Percentiles rank a stretch among this genome's conserved stretches.
These are phyloP conservation scores for Puntigrus tetrazona DNA, from an alignment of 2,113 vertebrate species.

Conservation along the genomic window DNA sequence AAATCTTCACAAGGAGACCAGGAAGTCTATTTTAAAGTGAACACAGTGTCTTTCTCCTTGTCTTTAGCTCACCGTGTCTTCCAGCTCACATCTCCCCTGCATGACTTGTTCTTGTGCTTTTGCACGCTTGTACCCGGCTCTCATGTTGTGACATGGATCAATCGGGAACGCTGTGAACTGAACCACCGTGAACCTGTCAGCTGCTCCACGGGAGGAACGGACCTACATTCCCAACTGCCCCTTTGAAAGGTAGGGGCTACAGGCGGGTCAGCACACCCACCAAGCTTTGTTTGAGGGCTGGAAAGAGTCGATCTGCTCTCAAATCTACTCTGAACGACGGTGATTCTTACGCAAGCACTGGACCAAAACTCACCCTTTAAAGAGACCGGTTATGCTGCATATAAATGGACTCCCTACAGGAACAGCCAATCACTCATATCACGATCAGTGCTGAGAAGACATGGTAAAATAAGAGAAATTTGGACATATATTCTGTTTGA, in stretches of 20 bases:
- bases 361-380: conserved; percentile 10
- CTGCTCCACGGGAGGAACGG: conserved; percentile 27
- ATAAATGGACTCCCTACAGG: background rate
- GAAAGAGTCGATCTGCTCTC: conserved; percentile 22
- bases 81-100: conserved; percentile 20
- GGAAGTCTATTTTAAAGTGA: background rate
- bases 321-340: conserved; percentile 16
- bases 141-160: conserved; percentile 46
- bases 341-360: background rate
- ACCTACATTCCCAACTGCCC: conserved; percentile 45
- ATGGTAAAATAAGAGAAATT: background rate
- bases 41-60: background rate
- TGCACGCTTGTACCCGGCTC: conserved; percentile 3
- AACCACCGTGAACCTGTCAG: conserved; percentile 41
- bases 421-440: conserved; percentile 16
- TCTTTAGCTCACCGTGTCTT: background rate
- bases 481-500: background rate
- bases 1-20: background rate
- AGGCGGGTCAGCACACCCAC: conserved; percentile 32
- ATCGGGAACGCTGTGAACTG: conserved; percentile 41
- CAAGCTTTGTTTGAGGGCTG: conserved; percentile 9
- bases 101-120: conserved; percentile 34
- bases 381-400: background rate
- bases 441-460: conserved; percentile 8
- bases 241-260: conserved; percentile 35